Base-by-base conservation (phyloP, 92 coral and sea anemone genomes). In the Paramuricea clavata region DNA sequence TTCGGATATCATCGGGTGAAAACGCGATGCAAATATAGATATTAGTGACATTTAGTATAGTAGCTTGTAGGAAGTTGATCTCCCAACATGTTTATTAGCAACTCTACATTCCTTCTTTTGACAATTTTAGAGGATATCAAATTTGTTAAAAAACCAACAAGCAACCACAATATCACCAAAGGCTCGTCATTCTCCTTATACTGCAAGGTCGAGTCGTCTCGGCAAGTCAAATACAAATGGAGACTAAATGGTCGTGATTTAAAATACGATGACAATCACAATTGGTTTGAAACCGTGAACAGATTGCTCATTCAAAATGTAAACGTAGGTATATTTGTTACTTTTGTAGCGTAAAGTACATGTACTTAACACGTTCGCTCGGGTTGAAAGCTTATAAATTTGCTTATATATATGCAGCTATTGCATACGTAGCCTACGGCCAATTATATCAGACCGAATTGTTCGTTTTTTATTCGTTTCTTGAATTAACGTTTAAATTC, bases 171-270 rank as follows among this genome's bases (percentile, higher is more conserved):
- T 41, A 19, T 78, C 28, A 31, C 41, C 34, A 35, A 61, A 79
- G 84, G 84, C 23, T 52, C 31, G 10, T 54, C 56, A n/a, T 57
- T 79, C 39, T 59, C 73, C 21, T 19, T 79, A 25, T 23, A 17
- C 6, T 79, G 84, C 34, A 25, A 61, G 31, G 84, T 65, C 35
- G 35, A 59, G 73, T 79, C 84, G 11, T 79, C 73, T 59, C 47
- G 25, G 6, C 42, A 25, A 79, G 28, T 79, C 39, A 8, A 79
- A 23, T 79, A 79, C 73, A 79, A 79, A 28, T 79, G 84, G 84
- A 19, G 73, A 79, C 9, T 79, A 28, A 65, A 79, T 57, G 35
- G 57, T 73, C 15, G 21, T 27, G 84, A 79, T 2, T 17, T 79
- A 41, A 25, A 54, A 33, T 79, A 79, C 59, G 84, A 61, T 42